These are phyloP conservation scores for Leucophenga montana DNA, from an alignment of 2,888 invertebrate genomes.

Conservation along the genomic window DNA sequence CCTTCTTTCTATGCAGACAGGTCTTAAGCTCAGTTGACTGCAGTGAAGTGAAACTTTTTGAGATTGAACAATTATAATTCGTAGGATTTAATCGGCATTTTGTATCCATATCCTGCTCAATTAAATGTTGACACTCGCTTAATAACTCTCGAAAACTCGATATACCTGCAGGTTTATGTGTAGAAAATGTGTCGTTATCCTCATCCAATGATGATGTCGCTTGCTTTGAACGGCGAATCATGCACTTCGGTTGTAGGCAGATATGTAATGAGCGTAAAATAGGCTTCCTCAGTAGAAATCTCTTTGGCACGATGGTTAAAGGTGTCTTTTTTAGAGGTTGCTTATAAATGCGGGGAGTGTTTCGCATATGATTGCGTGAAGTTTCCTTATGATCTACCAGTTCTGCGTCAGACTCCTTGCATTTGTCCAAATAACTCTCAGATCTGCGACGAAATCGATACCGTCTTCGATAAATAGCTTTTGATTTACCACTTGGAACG, in stretches of 20 bases:
- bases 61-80: conserved; percentile 31
- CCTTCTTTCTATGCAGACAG: not conserved
- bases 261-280: conserved; percentile 51
- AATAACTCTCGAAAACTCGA: conserved; percentile 66
- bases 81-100: conserved; percentile 44
- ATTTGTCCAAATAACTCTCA: conserved; percentile 63
- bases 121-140: conserved; percentile 60
- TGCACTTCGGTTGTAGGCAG: conserved; percentile 43
- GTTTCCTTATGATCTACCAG: conserved; percentile 33
- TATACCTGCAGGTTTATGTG: conserved; percentile 39
- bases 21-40: conserved; percentile 2
- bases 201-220: conserved; percentile 34
- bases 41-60: conserved; percentile 36
- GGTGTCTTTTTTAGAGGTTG: conserved; percentile 48
- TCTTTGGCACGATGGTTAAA: conserved; percentile 39
- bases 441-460: conserved; percentile 58
- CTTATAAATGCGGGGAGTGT: conserved; percentile 48
- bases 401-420: conserved; percentile 44
- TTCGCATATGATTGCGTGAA: conserved; percentile 16
- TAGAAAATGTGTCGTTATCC: conserved; percentile 29
- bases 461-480: conserved; percentile 49
- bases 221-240: conserved; percentile 34
- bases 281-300: conserved; percentile 57
- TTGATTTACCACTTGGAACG: conserved; percentile 32
- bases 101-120: conserved; percentile 55